phyloP scores from a whole-genome alignment of 2,113 vertebrate species.

The Tenrec ecaudatus region DNA sequence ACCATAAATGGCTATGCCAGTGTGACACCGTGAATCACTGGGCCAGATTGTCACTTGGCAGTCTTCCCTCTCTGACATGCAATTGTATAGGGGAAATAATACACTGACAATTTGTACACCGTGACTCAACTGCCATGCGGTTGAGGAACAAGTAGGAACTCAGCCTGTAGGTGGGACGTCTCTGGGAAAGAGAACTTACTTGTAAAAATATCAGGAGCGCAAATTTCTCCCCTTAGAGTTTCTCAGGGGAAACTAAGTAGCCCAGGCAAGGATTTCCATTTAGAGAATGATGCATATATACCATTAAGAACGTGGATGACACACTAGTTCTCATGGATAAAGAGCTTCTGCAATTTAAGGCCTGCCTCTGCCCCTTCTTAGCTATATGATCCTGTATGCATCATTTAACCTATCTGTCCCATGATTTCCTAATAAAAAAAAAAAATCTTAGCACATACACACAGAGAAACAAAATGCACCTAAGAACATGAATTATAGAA shows the following conservation, averaged over 20 bases:
- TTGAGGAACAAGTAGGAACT: constrained; percentile 24
- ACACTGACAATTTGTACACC: constrained; percentile 8
- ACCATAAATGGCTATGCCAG: constrained; percentile 59
- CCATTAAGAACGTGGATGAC: not conserved
- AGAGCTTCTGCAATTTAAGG: not conserved
- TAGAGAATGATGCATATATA: not conserved
- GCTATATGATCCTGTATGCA: not conserved
- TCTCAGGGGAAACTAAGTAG: not conserved
- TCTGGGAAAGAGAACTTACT: not conserved
- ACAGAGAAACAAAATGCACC: too few relatives aligned
- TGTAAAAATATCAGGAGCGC: not conserved
- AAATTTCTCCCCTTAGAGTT: constrained; percentile 21
- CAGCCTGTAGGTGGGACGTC: not conserved
- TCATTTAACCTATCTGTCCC: constrained; percentile 9
- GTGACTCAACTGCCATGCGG: not conserved
- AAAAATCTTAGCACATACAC: too few relatives aligned
- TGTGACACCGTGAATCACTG: constrained; percentile 55
- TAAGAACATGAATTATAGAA: not conserved
- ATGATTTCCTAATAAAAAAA: not conserved
- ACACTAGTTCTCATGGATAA: not conserved
- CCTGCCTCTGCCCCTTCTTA: constrained; percentile 15
- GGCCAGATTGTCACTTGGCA: constrained; percentile 69
- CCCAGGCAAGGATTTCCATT: not conserved
- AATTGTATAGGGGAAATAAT: constrained; percentile 40
- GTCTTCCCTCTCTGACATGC: constrained; percentile 48